Base-by-base conservation (phyloP, 2,797 vertebrate species). In the Oreochromis mossambicus region DNA sequence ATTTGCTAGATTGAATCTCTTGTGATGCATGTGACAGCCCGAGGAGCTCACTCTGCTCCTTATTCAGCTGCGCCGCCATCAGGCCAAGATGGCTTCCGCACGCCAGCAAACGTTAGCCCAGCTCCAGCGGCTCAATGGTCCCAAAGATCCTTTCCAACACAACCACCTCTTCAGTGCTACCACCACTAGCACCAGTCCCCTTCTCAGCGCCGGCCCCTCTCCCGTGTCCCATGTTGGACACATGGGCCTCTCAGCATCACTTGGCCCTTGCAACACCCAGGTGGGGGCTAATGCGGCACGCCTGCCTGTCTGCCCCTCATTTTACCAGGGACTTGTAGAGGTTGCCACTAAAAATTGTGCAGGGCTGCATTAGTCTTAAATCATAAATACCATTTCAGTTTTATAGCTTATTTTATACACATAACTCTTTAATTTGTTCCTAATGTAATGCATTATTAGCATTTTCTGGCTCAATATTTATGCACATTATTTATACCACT, bases 31-130 rank as follows among this genome's bases (percentile, higher is more conserved):
- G 93, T 92, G 93, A 94, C 97, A 99, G 98, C 98, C 97, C 17
- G 98, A 99, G 97, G 98, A 98, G 97, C 97, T 99, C 94, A 98
- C 98, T 75, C 96, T 98, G 95, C 97, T 99, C 95, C 98, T 99
- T 95, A 97, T 98, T 95, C 97, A 97, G 96, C 97, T 99, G 96
- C 97, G 97, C 94, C 97, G 97, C 89, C 98, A 98, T 92, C 98
- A 98, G 97, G 97, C 98, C 96, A 97, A 97, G 97, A 96, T 98
- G 97, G 97, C 97, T 87, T 96, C 96, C 50, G 96, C 97, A 79
- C 97, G 97, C 94, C 97, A 97, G 95, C 96, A 97, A 92, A 97
- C 97, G 63, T 93, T 98, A 89, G 89, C 96, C 93, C 97, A 98
- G 89, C 97, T 98, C 87, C 97, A 97, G 88, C 97, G 95, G 93